Percentiles rank a stretch among this genome's conserved stretches.
Evolutionary conservation across 1,140 invertebrate genomes (phyloP).

Genomic region (Maconellicoccus hirsutus): DNA sequence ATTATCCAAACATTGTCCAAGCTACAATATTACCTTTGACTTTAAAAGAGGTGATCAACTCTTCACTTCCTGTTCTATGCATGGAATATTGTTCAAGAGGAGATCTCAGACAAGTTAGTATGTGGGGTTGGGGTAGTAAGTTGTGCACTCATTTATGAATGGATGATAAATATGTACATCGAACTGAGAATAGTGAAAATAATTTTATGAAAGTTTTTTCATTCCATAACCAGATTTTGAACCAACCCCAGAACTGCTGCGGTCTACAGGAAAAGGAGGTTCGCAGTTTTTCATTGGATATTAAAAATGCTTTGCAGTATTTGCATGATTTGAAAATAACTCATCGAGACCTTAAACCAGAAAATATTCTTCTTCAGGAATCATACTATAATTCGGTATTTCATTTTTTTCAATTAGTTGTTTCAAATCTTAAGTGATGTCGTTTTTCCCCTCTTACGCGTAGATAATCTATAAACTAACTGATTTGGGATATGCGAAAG

Average conservation of each 20-base stretch:
- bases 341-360: neutral
- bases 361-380: neutral
- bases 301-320: slow-evolving; percentile 3
- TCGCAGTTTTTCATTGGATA: neutral
- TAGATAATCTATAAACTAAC: neutral
- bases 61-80: neutral
- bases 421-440: neutral
- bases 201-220: too few relatives aligned
- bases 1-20: neutral
- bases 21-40: neutral
- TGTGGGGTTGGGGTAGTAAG: too few relatives aligned
- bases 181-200: too few relatives aligned
- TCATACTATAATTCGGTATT: neutral
- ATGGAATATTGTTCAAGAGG: neutral
- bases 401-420: too few relatives aligned
- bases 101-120: neutral
- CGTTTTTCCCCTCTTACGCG: neutral
- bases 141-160: too few relatives aligned
- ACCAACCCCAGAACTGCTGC: neutral
- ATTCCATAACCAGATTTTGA: neutral
- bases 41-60: neutral
- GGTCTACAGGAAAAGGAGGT: neutral
- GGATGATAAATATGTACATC: too few relatives aligned
- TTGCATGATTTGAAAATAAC: neutral
- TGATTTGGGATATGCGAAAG: neutral